Conservation (phyloP, 2,797 vertebrate genomes). For the Melanotaenia parkinsoni region DNA sequence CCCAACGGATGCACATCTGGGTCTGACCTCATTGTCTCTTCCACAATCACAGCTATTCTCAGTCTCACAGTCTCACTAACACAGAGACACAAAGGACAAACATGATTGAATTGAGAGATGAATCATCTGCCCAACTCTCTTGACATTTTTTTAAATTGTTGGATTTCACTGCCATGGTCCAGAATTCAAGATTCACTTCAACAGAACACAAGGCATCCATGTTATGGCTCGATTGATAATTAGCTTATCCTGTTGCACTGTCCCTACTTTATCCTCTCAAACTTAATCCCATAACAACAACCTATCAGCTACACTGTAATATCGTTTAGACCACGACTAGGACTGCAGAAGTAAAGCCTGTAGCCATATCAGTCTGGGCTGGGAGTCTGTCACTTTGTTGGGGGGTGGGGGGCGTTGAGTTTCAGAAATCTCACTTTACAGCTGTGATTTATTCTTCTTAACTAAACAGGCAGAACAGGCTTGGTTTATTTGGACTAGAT, state of each 20-base stretch:
- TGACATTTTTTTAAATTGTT: not conserved
- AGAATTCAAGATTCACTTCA: constrained; percentile 28
- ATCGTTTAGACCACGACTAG: constrained; percentile 21
- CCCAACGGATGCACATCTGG: constrained; percentile 86
- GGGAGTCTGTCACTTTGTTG: constrained; percentile 1
- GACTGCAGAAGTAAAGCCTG: constrained; percentile 13
- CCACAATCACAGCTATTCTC: constrained; percentile 83
- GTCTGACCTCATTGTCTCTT: constrained; percentile 84
- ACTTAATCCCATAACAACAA: constrained; percentile 71
- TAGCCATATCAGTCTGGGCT: not conserved
- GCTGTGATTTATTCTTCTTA: not conserved
- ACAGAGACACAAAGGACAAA: constrained; percentile 39
- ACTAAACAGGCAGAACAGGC: constrained; percentile 24
- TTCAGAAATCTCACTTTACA: not conserved
- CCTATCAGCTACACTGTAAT: constrained; percentile 27
- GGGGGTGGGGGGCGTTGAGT: not conserved
- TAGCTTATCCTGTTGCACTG: constrained; percentile 69
- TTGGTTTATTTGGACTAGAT: constrained; percentile 16
- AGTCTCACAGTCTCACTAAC: constrained; percentile 27
- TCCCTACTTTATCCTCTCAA: constrained; percentile 67
- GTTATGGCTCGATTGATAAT: constrained; percentile 60
- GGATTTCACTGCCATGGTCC: not conserved
- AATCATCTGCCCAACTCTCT: constrained; percentile 4
- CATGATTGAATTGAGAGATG: constrained; percentile 19
- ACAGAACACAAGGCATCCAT: constrained; percentile 13